A percentile compares a stretch with the other conserved stretches of the same genome.
These are phyloP conservation scores for Timandra comae DNA, from an alignment of 2,888 invertebrate genomes.

Conservation along the genomic window DNA sequence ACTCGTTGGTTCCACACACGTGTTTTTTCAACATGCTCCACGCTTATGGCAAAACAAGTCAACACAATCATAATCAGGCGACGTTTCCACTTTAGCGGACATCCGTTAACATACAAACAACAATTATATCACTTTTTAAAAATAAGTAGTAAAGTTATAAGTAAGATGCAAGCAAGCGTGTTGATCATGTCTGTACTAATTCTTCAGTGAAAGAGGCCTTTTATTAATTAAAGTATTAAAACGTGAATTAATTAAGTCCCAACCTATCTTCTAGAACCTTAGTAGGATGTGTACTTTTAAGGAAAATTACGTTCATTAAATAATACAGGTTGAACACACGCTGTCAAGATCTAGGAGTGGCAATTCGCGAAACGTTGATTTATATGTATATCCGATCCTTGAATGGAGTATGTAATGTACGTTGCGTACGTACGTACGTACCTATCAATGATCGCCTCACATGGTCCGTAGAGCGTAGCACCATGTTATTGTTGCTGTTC, in stretches of 20 bases:
- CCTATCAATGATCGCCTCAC: constrained; percentile 56
- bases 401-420: constrained; percentile 40
- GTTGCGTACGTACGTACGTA: no score
- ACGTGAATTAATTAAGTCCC: no score
- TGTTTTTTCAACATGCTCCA: constrained; percentile 11
- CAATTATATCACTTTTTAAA: no score
- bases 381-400: constrained; percentile 65
- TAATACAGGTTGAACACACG: constrained; percentile 18
- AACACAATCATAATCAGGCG: constrained; percentile 10
- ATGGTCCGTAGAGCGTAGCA: constrained; percentile 38
- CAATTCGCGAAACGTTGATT: constrained; percentile 56
- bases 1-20: constrained; percentile 14
- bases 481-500: constrained; percentile 43
- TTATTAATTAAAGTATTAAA: no score
- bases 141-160: no score
- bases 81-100: constrained; percentile 20
- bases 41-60: constrained; percentile 12
- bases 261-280: no score
- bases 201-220: no score
- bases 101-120: constrained; percentile 28
- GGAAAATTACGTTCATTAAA: no score
- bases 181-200: no score
- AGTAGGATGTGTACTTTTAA: no score
- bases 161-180: no score
- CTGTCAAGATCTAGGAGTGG: constrained; percentile 32